Evolutionary conservation across 2,888 invertebrate species (phyloP).

Genomic region (Sarcophaga variegata): DNA sequence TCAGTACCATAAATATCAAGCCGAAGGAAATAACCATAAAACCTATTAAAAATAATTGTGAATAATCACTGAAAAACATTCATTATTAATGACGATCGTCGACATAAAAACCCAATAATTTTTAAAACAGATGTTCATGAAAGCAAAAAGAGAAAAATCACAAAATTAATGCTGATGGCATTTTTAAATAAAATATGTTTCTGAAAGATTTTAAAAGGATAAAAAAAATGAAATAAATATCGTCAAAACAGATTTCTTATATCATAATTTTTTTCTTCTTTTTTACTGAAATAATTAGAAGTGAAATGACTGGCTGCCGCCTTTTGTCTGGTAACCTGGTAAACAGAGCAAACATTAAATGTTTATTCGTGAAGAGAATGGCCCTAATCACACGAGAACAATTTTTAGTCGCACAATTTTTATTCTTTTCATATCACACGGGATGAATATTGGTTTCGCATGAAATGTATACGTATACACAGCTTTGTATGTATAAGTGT

Average conservation of each 20-base stretch:
- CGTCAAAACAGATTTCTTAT: background rate
- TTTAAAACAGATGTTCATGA: background rate
- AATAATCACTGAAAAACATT: background rate
- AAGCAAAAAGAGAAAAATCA: background rate
- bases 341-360: too few relatives aligned
- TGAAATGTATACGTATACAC: too few relatives aligned
- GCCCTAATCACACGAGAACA: too few relatives aligned
- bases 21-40: background rate
- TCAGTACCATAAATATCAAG: background rate
- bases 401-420: too few relatives aligned
- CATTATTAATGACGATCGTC: background rate
- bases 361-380: too few relatives aligned
- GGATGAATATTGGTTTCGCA: too few relatives aligned
- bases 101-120: background rate
- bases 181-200: background rate
- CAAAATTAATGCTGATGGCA: background rate
- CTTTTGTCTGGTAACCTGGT: too few relatives aligned
- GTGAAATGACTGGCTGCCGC: background rate
- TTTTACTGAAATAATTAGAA: background rate
- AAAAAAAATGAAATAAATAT: background rate
- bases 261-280: background rate
- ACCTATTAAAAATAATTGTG: constrained; percentile 12
- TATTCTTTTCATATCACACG: too few relatives aligned
- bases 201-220: background rate
- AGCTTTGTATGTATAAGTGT: too few relatives aligned